A percentile compares a stretch with the other conserved stretches of the same genome.
Evolutionary conservation across 2,113 vertebrate genomes (phyloP).

Genomic region (Phoenicopterus ruber): DNA sequence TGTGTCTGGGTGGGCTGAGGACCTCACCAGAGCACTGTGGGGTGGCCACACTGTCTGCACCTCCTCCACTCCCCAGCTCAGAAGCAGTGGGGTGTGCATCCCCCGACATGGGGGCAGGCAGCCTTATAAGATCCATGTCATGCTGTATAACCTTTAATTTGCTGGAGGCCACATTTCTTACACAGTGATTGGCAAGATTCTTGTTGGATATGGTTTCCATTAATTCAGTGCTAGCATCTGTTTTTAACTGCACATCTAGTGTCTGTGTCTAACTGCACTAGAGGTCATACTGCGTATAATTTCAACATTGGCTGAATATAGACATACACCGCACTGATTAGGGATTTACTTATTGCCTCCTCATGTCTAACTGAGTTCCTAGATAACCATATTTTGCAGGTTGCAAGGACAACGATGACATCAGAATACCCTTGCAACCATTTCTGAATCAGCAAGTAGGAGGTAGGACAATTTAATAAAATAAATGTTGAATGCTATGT

Average conservation of each 20-base stretch:
- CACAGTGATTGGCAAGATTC: background rate
- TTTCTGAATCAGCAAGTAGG: background rate
- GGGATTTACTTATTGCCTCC: background rate
- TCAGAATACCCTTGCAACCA: background rate
- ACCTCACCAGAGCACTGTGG: background rate
- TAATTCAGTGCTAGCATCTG: slow-evolving; percentile 1
- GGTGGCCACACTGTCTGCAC: background rate
- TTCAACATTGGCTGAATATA: background rate
- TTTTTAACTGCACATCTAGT: background rate
- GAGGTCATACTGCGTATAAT: background rate
- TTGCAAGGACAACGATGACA: background rate
- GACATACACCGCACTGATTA: background rate
- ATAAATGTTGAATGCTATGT: background rate
- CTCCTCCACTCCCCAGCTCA: background rate
- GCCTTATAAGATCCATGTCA: background rate
- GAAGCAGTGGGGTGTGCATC: background rate
- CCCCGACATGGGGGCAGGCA: background rate
- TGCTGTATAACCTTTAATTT: background rate
- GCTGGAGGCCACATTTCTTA: background rate
- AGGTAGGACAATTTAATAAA: background rate
- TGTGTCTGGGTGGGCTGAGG: background rate
- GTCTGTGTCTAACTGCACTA: background rate
- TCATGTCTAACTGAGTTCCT: background rate
- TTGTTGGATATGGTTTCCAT: background rate
- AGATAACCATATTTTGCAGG: background rate